Evolutionary conservation across 2,888 invertebrate species (phyloP), one percentile per base, ranked within the genome.

Genomic region (Geotrupes spiniger): DNA sequence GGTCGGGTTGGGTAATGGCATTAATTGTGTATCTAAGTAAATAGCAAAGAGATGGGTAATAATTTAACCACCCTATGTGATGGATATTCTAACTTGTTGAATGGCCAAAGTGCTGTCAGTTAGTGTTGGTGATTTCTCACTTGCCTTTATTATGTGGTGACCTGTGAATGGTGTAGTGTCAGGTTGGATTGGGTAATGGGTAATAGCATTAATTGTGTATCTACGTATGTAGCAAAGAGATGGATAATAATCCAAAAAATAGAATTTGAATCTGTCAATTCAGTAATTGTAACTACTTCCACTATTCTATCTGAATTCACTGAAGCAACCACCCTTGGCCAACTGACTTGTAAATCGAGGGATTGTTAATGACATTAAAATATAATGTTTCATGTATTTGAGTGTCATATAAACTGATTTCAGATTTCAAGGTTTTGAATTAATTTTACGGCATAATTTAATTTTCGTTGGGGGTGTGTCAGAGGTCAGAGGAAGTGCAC

Each of bases 281-380:
- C n/a, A n/a, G n/a, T n/a, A n/a, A 62, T 84, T 81, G 62, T 82
- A 80, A 17, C 75, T 75, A 31, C 88, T 86, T 36, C 94, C 94
- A 47, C 85, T 81, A 73, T 87, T 85, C 94, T 94, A 95, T 55
- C 84, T 84, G 74, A 88, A 96, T 61, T 87, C 87, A 63, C 90
- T 87, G 76, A 95, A 86, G 65, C 92, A 92, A 6, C 92, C 90
- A 52, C 92, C 92, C 65, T 80, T 82, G 0, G 88, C 81, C 53
- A 95, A 76, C 62, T 89, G n/a, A n/a, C n/a, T n/a, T n/a, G n/a
- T n/a, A n/a, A n/a, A n/a, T n/a, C n/a, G n/a, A n/a, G n/a, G n/a
- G n/a, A n/a, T n/a, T n/a, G n/a, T n/a, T n/a, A n/a, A n/a, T n/a
- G n/a, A n/a, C n/a, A n/a, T n/a, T n/a, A n/a, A n/a, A n/a, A n/a